Base-by-base conservation (phyloP, 1,140 invertebrate genomes). In the Lordiphosa collinella region DNA sequence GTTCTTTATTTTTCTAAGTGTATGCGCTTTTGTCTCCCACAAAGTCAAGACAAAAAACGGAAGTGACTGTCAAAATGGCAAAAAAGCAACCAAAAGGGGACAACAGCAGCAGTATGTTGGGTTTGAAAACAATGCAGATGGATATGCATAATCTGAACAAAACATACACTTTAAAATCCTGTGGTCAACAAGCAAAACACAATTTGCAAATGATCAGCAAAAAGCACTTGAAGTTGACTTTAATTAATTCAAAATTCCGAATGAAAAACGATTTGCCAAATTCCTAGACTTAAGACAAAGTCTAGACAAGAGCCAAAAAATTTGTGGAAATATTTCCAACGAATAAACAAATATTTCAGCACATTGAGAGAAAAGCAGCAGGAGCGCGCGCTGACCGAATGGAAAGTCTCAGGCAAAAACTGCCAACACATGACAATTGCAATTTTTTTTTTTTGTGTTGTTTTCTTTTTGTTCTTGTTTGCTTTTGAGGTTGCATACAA, bases 21-120 rank as follows among this genome's bases (percentile, higher is more conserved):
- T 29, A 29, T 8, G 25, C 7, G 25, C 7, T 7, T 29, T 29
- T 29, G 25, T 18, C 16, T 3, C 16, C 16, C n/a, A n/a, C 3
- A 18, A 18, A n/a, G 18, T 34, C 18, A 12, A 48, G 31, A 47
- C 12, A 25, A 41, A 41, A 52, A 74, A 50, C 70, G 70, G 70
- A 67, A 68, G 70, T 63, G 66, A 50, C 57, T 73, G 69, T 73
- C 62, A 73, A 72, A 73, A 66, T 60, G 55, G 70, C 62, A 48
- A 61, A 41, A 62, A 53, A 2, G 10, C 25, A 18, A 25, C 32
- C 11, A 16, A 44, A 40, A 25, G n/a, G 25, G 14, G 18, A 22
- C 18, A 5, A 22, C 13, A 32, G 46, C 25, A 8, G 7, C 25
- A 29, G 25, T 29, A 29, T 29, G 25, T 29, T 6, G 22, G 25